Base-by-base conservation (phyloP, 2,113 vertebrate genomes). In the Campylomormyrus numenius region DNA sequence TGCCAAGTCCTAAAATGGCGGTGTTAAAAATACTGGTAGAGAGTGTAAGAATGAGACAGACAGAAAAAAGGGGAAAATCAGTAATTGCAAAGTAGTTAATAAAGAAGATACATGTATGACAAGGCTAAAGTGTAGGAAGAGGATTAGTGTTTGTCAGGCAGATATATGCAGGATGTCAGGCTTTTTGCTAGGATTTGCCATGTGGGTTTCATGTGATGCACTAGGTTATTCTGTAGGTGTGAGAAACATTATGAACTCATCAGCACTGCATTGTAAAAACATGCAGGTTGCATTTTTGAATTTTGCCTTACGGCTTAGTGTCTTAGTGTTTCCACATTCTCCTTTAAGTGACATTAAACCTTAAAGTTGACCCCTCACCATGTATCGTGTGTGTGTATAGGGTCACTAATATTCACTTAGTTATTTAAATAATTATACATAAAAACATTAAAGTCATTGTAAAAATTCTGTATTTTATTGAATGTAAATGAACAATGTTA, bases 31-130 rank as follows among this genome's bases (percentile, higher is more conserved):
- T 17, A 84, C 90, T 94, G 92, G 94, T 91, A 94, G 94, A 95
- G 92, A 70, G 92, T 94, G 92, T n/a, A 46, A 91, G 91, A 93
- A 94, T 94, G 93, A 94, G 94, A 93, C 93, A 92, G 92, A 95
- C 92, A 93, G 92, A 88, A 84, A 80, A 70, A 31, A 13, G 11
- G 24, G 66, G 27, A 15, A 31, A 70, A 70, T 70, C 66, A 70
- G 66, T 70, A 70, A 39, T 6, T 39, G 4, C 11, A 39, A 77
- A 39, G 31, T 19, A 35, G 15, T 77, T 77, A 31, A 74, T 31
- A 39, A 77, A 39, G 13, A 35, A 77, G 70, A 15, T 7, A 5
- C 3, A 7, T 19, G 31, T 13, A 15, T 6, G 70, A 17, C 31
- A 39, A 35, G 13, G 70, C 70, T 39, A 17, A 39, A 17, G 31